Percentiles rank a stretch among this genome's conserved stretches.
Conservation (phyloP, 2,888 invertebrate genomes). For the Drosophila phalerata region DNA sequence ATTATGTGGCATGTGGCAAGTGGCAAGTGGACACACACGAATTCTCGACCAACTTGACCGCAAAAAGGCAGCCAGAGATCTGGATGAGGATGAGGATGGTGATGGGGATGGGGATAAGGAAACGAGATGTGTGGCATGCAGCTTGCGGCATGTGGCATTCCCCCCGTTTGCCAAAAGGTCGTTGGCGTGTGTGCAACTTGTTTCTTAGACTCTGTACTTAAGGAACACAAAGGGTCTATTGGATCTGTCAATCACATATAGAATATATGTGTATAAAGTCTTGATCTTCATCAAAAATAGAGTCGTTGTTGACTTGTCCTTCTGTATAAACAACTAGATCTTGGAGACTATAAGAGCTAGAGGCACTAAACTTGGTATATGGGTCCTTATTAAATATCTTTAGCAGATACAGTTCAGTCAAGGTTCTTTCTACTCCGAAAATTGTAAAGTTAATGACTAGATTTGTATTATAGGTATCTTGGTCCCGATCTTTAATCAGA, state of each 20-base stretch:
- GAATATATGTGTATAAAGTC: not conserved
- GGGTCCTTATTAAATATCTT: not conserved
- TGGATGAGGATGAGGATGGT: conserved; percentile 6
- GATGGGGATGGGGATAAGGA: conserved; percentile 12
- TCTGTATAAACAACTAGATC: not conserved
- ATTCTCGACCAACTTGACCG: conserved; percentile 68
- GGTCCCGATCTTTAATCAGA: too few species aligned
- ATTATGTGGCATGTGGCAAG: conserved; percentile 2
- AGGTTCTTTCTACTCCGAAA: too few species aligned
- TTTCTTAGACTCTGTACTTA: not conserved
- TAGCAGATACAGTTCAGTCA: too few species aligned
- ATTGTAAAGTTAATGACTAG: too few species aligned
- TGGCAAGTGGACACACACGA: conserved; percentile 21
- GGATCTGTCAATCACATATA: not conserved
- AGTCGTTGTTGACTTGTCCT: not conserved
- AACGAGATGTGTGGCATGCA: not conserved
- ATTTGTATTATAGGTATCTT: too few species aligned
- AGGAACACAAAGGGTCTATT: too few species aligned
- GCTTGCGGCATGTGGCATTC: conserved; percentile 45
- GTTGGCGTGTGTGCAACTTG: conserved; percentile 66
- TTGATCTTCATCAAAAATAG: not conserved
- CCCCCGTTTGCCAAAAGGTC: conserved; percentile 69
- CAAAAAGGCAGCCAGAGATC: conserved; percentile 49
- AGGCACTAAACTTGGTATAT: not conserved
- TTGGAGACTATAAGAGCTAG: not conserved